phyloP scores from a whole-genome alignment of 2,888 invertebrate species.

The Phragmatobia fuliginosa region DNA sequence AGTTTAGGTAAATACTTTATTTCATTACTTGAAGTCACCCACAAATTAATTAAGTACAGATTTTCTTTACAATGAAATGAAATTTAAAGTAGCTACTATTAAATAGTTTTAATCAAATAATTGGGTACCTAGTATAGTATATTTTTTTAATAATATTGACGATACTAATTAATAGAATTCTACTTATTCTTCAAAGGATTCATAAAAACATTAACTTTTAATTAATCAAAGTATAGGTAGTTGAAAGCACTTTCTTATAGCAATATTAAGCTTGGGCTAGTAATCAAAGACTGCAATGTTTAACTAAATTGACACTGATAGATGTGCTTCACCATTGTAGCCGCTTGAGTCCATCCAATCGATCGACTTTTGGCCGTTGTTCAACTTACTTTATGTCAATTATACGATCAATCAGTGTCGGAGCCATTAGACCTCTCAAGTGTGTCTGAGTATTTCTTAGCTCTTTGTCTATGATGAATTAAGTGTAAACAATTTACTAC shows the following conservation, averaged over 20 bases:
- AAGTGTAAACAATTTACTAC: background rate
- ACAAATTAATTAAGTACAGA: background rate
- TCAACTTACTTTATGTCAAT: slow-evolving; percentile 16
- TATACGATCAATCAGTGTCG: slow-evolving; percentile 19
- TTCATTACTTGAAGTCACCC: too few species aligned
- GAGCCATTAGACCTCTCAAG: slow-evolving; percentile 8
- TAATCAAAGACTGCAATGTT: background rate
- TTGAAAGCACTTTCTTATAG: background rate
- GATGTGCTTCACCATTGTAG: slow-evolving; percentile 8
- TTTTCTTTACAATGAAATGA: too few species aligned
- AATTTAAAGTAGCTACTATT: background rate
- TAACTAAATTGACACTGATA: background rate
- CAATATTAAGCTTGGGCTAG: background rate
- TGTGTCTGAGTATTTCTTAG: background rate
- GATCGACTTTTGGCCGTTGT: slow-evolving; percentile 11
- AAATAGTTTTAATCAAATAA: too few species aligned
- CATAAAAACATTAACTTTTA: background rate
- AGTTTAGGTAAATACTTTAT: too few species aligned
- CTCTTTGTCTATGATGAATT: background rate
- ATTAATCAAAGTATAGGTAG: background rate
- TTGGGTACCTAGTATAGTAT: too few species aligned
- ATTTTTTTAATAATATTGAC: too few species aligned
- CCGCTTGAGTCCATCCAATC: slow-evolving; percentile 16
- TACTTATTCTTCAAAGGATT: background rate
- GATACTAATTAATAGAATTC: too few species aligned